Evolutionary conservation across 2,888 invertebrate genomes (phyloP).

Genomic region (Tridacna crocea): DNA sequence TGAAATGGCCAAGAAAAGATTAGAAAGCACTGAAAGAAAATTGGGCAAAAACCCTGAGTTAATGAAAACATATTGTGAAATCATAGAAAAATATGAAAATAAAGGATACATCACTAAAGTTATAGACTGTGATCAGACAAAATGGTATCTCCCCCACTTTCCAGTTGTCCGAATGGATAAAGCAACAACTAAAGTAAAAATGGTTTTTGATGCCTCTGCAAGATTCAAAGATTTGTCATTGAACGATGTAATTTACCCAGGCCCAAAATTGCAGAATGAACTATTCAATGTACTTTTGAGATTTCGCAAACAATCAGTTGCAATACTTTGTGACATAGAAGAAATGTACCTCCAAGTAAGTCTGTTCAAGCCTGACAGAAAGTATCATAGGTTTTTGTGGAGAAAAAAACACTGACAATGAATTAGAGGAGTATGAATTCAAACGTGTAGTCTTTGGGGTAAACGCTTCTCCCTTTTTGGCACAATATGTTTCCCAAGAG

Average conservation of each 20-base stretch:
- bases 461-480: background rate
- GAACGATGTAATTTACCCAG: background rate
- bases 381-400: background rate
- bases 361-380: background rate
- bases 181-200: background rate
- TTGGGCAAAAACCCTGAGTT: conserved; percentile 36
- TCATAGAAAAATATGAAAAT: conserved; percentile 38
- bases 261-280: background rate
- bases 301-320: background rate
- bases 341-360: conserved; percentile 14
- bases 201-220: background rate
- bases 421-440: background rate
- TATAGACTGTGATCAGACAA: background rate
- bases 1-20: conserved; percentile 32
- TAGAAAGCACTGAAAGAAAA: conserved; percentile 43
- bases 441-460: background rate
- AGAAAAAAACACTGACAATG: background rate
- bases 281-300: background rate
- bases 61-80: background rate
- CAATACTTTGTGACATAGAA: background rate
- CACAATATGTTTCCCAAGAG: background rate
- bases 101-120: conserved; percentile 54
- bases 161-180: conserved; percentile 24
- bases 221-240: background rate
- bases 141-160: conserved; percentile 41